These are phyloP conservation scores for Gastracanthus pulcherrimus DNA, from an alignment of 2,888 invertebrate species.

Conservation along the genomic window DNA sequence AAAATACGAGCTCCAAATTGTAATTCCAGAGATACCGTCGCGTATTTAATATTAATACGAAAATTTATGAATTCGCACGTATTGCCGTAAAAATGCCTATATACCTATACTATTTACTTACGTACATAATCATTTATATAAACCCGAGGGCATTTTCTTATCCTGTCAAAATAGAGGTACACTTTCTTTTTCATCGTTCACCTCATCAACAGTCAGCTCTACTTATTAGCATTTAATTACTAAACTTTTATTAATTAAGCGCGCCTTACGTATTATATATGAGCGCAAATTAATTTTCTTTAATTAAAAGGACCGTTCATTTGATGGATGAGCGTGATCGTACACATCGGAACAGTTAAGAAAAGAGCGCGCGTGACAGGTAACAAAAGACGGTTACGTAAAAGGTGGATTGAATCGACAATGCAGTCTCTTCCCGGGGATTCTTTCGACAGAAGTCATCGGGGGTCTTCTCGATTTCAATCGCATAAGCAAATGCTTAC, in stretches of 20 bases:
- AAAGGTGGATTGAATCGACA: neutral
- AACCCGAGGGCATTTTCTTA: no score
- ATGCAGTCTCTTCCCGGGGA: conserved; percentile 11
- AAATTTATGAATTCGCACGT: conserved; percentile 13
- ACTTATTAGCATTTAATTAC: neutral
- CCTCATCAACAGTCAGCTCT: neutral
- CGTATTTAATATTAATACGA: conserved; percentile 1
- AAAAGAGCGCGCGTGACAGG: neutral
- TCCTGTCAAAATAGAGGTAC: neutral
- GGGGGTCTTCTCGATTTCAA: conserved; percentile 12
- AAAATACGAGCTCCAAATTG: neutral
- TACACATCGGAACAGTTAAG: neutral
- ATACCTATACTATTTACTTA: neutral
- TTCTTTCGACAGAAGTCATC: conserved; percentile 16
- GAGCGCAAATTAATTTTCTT: neutral
- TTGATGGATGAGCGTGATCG: neutral
- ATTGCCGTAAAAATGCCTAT: neutral
- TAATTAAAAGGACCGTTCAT: no score
- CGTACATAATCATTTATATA: neutral
- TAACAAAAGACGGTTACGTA: conserved; percentile 26
- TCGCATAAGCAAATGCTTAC: neutral
- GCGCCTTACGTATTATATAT: neutral
- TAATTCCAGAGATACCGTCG: neutral
- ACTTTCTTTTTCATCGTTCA: neutral
- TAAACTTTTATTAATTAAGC: neutral